Base-by-base conservation (phyloP, 64 coral and sea anemone species). In the Pocillopora damicornis region DNA sequence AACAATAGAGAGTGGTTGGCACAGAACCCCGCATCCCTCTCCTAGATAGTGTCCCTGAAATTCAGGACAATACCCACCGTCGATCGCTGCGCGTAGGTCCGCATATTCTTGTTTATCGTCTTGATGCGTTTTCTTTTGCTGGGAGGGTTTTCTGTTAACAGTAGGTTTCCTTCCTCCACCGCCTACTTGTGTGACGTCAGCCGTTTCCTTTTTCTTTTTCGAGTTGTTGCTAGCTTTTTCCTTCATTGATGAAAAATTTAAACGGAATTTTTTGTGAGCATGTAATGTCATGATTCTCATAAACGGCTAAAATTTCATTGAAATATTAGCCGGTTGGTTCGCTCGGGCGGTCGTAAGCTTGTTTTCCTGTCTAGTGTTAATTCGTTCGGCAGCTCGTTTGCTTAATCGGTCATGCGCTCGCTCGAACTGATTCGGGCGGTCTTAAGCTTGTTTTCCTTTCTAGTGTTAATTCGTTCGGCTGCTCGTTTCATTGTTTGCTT, bases 51-150 rank as follows among this genome's bases (percentile, higher is more conserved):
- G 67, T 71, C 5, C 7, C 18, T 71, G 25, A 5, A 23, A 30
- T 30, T 20, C 7, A 23, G 22, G 67, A 23, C 10, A 37, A 16
- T 15, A 42, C 81, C 58, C 37, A 85, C 81, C 63, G 72, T 85
- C 81, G 57, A 85, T 85, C 0, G 81, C 81, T 2, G 69, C 64
- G 56, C 81, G 81, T 25, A 85, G 81, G 11, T 67, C 81, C 0
- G 81, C 22, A 42, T 85, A 85, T 15, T 85, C 81, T n/a, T 56
- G 38, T 15, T 85, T 85, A 20, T 85, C 81, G 37, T 72, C 81
- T 73, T 72, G 64, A 42, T 51, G 64, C 1, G 11, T 72, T 85
- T 72, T 85, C 38, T 73, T 85, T 12, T 22, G 1, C 30, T 71
- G 38, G 4, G 81, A 13, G 14, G 64, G 9, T 5, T 57, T 85